Evolutionary conservation across 2,888 invertebrate genomes (phyloP), one percentile per base, ranked within the genome.

Genomic region (Hydriomena furcata): DNA sequence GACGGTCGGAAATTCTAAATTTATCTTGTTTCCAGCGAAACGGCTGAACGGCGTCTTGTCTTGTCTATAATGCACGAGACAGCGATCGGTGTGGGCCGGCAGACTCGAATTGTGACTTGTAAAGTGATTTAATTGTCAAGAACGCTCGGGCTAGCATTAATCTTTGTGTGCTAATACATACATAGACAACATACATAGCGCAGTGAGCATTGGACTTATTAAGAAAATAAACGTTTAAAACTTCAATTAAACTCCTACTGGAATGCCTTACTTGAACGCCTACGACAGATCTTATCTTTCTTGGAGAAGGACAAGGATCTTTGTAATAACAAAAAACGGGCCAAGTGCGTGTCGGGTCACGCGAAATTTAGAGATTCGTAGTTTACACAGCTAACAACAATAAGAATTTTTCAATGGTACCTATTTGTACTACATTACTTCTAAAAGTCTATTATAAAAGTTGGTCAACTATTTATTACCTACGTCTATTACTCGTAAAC

Each of bases 1-100:
- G 82, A 73, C 78, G 82, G 79, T 84, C 85, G 83, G 84, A 85
- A 76, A 87, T 86, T 89, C 89, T 90, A 90, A 86, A 84, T 79
- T 84, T 89, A 89, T 83, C 79, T 66, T 52, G 74, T 80, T 89
- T 88, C 84, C 81, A 84, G 76, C 74, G 85, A 90, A 87, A 84
- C 81, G 79, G 71, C 67, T 74, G 71, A 75, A 76, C 71, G 63
- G 68, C 74, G 79, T 72, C 79, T 81, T 78, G 83, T 52, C 82
- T 75, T 82, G 75, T 75, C 76, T 73, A 78, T 73, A 79, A 76
- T 80, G 71, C 79, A 73, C 79, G 74, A 75, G 73, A 62, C 70
- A 66, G 71, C 73, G 65, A 68, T 66, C 68, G 66, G 79, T 76
- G 84, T 85, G 83, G 84, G 83, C 76, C 63, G 77, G 65, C 61